Conservation (phyloP, 1,140 invertebrate species). For the Hypothenemus hampei region DNA sequence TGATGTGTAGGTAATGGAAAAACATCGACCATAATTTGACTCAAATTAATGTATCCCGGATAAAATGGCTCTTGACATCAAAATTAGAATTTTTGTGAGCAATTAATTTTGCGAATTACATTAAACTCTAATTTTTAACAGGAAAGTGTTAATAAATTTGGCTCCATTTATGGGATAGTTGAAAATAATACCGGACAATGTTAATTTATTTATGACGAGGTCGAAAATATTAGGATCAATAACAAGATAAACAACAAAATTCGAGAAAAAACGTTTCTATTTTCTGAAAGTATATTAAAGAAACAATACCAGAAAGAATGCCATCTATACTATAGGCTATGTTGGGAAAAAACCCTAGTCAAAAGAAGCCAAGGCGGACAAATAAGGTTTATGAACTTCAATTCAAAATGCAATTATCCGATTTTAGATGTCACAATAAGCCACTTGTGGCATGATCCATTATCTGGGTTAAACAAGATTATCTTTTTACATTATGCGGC, state of each 20-base stretch:
- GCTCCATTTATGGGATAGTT: not conserved
- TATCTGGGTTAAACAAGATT: no score
- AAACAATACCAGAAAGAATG: not conserved
- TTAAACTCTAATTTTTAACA: conserved; percentile 4
- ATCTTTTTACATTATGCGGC: no score
- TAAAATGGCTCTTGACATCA: conserved; percentile 7
- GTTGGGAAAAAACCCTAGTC: no score
- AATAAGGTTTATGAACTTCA: no score
- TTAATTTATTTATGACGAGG: not conserved
- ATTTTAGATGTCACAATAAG: no score
- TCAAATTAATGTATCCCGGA: conserved; percentile 3
- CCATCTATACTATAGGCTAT: not conserved
- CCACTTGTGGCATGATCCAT: no score
- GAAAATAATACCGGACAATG: not conserved
- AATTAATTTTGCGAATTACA: conserved; percentile 10
- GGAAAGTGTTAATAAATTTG: conserved; percentile 10
- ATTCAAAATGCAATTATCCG: no score
- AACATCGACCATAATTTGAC: not conserved
- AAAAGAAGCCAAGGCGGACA: no score
- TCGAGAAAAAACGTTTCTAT: not conserved
- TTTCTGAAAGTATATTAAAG: not conserved
- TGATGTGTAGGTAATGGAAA: not conserved
- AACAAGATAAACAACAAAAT: not conserved
- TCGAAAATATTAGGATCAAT: not conserved
- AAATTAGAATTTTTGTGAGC: conserved; percentile 10